Base-by-base conservation (phyloP, 2,113 vertebrate species). In the Marmota flaviventris region DNA sequence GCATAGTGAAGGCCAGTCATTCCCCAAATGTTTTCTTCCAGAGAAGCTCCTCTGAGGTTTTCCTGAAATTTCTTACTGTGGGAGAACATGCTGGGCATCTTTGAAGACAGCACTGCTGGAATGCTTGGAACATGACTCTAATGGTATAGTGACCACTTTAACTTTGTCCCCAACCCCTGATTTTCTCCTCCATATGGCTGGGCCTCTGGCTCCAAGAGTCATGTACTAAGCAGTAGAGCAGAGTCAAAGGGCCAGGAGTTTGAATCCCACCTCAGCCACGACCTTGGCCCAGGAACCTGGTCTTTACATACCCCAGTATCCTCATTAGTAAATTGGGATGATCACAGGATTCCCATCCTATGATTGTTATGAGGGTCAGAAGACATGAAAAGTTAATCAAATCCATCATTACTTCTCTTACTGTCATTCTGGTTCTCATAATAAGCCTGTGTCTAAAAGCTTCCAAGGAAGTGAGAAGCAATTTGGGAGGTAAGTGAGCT, bases 401-500 rank as follows among this genome's bases (percentile, higher is more conserved):
- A 94, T 17, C 79, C 14, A 4, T 90, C 39, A 16, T 27, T 27
- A 37, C 32, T 42, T 24, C 20, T 56, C 32, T 48, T 73, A 14
- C 12, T 78, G 18, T 48, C 45, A 16, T 22, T 56, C 16, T 65
- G 42, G 65, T 5, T 79, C 20, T 37, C 10, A 12, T 77, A 22
- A 42, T 5, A 17, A 61, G 22, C 2, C 20, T 22, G 42, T 77
- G 24, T 32, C 37, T n/a, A 63, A 10, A 63, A 63, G 73, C 51
- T 77, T 70, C 39, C 1, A 13, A 25, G 39, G 9, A 1, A 63
- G 8, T 67, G 18, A 76, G 6, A 32, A 63, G 16, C 0, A 1
- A 0, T 42, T 63, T 9, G 14, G 2, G 18, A 75, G 7, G 5
- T 45, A 29, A 85, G 29, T 0, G 0, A 61, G 27, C 39, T 25